Base-by-base conservation (phyloP, 1,140 invertebrate genomes). In the Papilio polyxenes region DNA sequence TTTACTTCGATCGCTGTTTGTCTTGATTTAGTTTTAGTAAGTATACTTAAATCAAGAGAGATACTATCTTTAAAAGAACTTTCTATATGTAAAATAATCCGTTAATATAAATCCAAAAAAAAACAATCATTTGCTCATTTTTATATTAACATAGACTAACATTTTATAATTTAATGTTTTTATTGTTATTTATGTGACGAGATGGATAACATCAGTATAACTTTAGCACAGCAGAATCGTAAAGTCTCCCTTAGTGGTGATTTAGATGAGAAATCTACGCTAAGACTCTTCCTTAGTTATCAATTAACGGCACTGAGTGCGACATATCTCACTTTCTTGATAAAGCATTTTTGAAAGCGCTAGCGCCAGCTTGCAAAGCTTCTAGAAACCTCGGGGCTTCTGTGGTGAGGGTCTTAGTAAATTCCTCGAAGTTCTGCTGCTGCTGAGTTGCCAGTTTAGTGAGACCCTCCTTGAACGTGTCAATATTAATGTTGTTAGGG, bases 381-480 rank as follows among this genome's bases (percentile, higher is more conserved):
- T 85, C 77, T 7, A 88, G 20, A 8, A 92, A 62, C 44, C 85
- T 86, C 0, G 86, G 83, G 0, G 82, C 88, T 51, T 89, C 83
- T 9, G 83, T 84, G 0, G 85, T 85, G 6, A 92, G 49, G 0
- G 80, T 86, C 6, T 87, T 87, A 2, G 83, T 69, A 5, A 89
- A 82, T 0, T 88, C 88, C 3, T 91, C 87, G 0, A 86, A 53
- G 0, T 65, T 86, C 31, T 88, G 88, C 59, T 87, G 82, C 62
- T 91, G 87, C 9, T 88, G 84, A 0, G n/a, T 51, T 0, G 90
- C 90, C 4, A 91, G 44, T 49, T 89, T 89, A 0, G 51, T 76
- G 4, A 92, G 13, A 0, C 84, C 87, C 17, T 87, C 85, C 76
- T 90, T 84, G 48, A 92, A 92, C 31, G 91, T 89, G 1, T 83